Evolutionary conservation across 2,888 invertebrate species (phyloP).

Genomic region (Hylaea fasciaria): DNA sequence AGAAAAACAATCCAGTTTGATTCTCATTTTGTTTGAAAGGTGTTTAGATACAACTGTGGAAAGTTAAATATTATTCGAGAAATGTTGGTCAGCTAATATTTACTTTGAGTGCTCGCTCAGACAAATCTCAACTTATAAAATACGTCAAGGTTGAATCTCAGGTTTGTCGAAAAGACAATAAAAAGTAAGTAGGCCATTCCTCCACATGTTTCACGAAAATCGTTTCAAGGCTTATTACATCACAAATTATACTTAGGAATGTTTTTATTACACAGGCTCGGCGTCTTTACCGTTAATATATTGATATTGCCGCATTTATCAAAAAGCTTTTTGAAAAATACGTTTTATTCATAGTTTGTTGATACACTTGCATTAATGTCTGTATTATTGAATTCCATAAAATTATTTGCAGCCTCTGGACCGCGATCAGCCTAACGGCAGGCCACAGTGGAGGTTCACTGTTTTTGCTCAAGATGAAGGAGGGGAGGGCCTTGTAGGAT

Average conservation of each 20-base stretch:
- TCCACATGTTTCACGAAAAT: conserved; percentile 34
- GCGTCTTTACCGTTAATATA: conserved; percentile 28
- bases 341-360: conserved; percentile 22
- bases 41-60: neutral
- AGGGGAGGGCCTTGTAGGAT: conserved; percentile 97
- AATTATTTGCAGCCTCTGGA: conserved; percentile 91
- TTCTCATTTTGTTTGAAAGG: neutral
- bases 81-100: neutral
- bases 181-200: conserved; percentile 34
- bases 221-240: conserved; percentile 31
- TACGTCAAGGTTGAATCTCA: conserved; percentile 19
- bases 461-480: conserved; percentile 98
- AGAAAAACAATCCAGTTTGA: conserved; percentile 1
- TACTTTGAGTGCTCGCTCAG: conserved; percentile 1
- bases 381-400: conserved; percentile 46
- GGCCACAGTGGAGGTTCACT: conserved; percentile 98
- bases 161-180: conserved; percentile 30
- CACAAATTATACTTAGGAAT: conserved; percentile 37
- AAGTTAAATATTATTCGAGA: neutral
- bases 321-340: conserved; percentile 28
- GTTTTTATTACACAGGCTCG: conserved; percentile 33
- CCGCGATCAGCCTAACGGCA: conserved; percentile 97
- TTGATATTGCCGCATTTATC: conserved; percentile 18
- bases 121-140: conserved; percentile 6
- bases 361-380: conserved; percentile 20